Evolutionary conservation across 2,113 vertebrate genomes (phyloP).

Genomic region (Holacanthus passer): DNA sequence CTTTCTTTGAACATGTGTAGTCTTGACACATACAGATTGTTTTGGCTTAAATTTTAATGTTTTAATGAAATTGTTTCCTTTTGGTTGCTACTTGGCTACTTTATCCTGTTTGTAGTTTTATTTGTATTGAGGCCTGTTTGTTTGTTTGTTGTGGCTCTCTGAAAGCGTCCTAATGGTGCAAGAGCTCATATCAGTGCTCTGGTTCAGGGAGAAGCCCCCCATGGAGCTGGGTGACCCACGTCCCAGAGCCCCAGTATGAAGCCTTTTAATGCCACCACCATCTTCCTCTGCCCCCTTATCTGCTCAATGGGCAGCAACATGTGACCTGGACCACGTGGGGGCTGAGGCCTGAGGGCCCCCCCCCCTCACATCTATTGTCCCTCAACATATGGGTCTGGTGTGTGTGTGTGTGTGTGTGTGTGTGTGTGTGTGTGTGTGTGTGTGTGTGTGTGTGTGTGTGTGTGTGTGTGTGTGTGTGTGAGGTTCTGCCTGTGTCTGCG

Average conservation of each 20-base stretch:
- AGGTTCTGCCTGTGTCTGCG: conserved; percentile 10
- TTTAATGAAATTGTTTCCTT: neutral
- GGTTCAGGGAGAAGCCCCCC: conserved; percentile 28
- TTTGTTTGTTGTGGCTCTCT: conserved; percentile 39
- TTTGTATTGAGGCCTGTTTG: conserved; percentile 21
- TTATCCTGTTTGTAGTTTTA: neutral
- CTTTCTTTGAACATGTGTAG: neutral
- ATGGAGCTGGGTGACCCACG: conserved; percentile 47
- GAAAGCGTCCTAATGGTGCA: neutral
- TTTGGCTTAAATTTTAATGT: neutral
- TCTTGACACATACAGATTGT: neutral
- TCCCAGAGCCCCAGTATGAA: conserved; percentile 30
- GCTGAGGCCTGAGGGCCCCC: conserved; percentile 22
- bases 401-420: conserved; percentile 24
- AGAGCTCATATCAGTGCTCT: conserved; percentile 1
- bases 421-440: conserved; percentile 17
- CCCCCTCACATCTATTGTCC: conserved; percentile 43
- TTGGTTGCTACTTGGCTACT: neutral
- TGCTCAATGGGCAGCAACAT: conserved; percentile 62
- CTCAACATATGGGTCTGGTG: conserved; percentile 36
- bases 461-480: conserved; percentile 22
- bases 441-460: conserved; percentile 35
- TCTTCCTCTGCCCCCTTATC: conserved; percentile 37
- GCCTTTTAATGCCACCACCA: conserved; percentile 40
- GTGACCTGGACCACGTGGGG: conserved; percentile 60